Percentiles rank a stretch among this genome's conserved stretches.
Evolutionary conservation across 2,888 invertebrate species (phyloP).

Genomic region (Steromphala cineraria): DNA sequence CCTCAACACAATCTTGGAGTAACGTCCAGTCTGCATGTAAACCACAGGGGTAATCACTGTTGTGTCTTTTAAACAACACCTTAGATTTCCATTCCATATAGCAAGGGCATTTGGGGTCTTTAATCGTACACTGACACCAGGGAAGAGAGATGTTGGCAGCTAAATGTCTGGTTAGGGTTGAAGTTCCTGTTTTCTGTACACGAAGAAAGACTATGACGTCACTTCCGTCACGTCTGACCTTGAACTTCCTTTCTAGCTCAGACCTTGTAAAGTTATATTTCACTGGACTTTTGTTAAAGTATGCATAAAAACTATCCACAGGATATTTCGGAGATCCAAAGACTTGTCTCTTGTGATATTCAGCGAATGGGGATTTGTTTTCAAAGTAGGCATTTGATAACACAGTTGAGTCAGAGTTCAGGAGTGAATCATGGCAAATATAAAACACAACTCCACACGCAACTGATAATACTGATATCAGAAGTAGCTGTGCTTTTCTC

Average conservation of each 20-base stretch:
- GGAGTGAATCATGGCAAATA: too few species aligned
- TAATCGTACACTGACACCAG: background rate
- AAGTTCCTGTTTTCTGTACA: background rate
- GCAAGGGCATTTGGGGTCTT: background rate
- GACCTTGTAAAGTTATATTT: too few species aligned
- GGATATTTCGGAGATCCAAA: too few species aligned
- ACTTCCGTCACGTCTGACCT: background rate
- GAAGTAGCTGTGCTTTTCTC: too few species aligned
- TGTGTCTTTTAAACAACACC: background rate
- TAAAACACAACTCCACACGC: too few species aligned
- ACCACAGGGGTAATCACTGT: background rate
- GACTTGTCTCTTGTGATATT: too few species aligned
- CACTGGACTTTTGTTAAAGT: too few species aligned
- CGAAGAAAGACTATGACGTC: background rate
- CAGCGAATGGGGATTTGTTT: too few species aligned
- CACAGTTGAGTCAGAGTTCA: too few species aligned
- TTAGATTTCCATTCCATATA: background rate
- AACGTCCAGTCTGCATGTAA: background rate
- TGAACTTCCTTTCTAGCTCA: background rate
- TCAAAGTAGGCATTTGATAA: too few species aligned
- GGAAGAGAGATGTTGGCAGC: background rate
- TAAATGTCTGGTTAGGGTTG: background rate
- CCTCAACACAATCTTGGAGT: background rate
- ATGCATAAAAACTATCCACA: too few species aligned
- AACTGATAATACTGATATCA: too few species aligned